Evolutionary conservation across 2,797 vertebrate species (phyloP).

Genomic region (Galaxias olidus): DNA sequence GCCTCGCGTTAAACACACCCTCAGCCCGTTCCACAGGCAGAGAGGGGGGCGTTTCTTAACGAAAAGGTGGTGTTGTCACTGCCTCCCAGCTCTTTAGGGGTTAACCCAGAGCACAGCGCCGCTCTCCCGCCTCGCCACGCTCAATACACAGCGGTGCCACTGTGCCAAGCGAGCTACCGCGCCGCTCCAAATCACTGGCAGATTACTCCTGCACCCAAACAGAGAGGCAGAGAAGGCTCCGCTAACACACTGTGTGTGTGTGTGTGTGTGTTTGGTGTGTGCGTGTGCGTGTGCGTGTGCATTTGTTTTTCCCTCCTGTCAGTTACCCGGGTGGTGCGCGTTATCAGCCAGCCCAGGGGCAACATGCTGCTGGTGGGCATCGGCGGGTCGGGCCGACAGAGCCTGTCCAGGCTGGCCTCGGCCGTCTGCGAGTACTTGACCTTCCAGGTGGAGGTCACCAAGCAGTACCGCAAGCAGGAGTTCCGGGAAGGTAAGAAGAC

Average conservation of each 20-base stretch:
- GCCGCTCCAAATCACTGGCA: constrained; percentile 48
- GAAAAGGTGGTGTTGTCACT: too few relatives aligned
- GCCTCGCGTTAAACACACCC: too few relatives aligned
- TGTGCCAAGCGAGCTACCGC: too few relatives aligned
- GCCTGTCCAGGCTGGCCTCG: constrained; percentile 82
- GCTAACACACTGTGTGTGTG: constrained; percentile 18
- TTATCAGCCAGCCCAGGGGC: constrained; percentile 87
- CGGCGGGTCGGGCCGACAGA: constrained; percentile 87
- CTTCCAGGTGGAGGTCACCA: constrained; percentile 87
- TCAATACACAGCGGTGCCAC: too few relatives aligned
- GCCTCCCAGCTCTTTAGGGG: too few relatives aligned
- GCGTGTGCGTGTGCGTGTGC: too few relatives aligned
- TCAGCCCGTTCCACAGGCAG: too few relatives aligned
- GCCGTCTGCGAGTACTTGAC: constrained; percentile 82
- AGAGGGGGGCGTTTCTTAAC: too few relatives aligned
- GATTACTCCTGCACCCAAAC: constrained; percentile 50
- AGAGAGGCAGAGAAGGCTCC: constrained; percentile 13
- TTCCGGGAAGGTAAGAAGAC: constrained; percentile 82
- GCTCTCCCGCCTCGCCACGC: too few relatives aligned
- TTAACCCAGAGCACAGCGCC: too few relatives aligned
- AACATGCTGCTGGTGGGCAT: constrained; percentile 91
- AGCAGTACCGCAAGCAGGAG: constrained; percentile 84
- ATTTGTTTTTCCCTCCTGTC: constrained; percentile 20
- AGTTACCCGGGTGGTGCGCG: constrained; percentile 81
- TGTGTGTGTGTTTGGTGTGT: too few relatives aligned